phyloP scores from a whole-genome alignment of 2,113 vertebrate species.

The Rousettus leschenaultii region DNA sequence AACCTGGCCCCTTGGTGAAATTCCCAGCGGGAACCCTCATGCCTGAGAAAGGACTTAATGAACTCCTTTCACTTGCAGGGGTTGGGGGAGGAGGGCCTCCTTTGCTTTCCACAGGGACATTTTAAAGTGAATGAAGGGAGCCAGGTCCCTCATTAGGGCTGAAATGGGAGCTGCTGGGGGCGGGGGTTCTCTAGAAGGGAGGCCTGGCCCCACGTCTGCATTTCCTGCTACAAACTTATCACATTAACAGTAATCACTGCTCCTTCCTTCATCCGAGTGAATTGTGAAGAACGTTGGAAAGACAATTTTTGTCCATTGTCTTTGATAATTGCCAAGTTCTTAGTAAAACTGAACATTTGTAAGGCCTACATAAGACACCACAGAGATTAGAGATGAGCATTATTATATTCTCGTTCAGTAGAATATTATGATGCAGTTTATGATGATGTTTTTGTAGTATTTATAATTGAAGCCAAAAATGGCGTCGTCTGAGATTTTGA shows the following conservation, averaged over 20 bases:
- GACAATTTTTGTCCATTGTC: neutral
- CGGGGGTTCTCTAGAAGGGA: neutral
- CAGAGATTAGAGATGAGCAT: neutral
- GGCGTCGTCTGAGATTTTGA: neutral
- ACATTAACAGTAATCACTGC: neutral
- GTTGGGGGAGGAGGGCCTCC: neutral
- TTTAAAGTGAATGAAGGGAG: slow-evolving; percentile 72
- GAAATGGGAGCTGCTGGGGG: slow-evolving; percentile 38
- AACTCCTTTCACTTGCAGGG: slow-evolving; percentile 66
- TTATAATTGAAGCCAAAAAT: neutral
- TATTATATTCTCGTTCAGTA: neutral
- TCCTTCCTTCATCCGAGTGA: neutral
- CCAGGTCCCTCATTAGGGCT: slow-evolving; percentile 50
- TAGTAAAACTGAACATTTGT: neutral
- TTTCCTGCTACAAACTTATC: slow-evolving; percentile 57
- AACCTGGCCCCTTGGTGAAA: neutral
- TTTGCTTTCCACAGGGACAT: slow-evolving; percentile 32
- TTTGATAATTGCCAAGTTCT: neutral
- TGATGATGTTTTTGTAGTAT: neutral
- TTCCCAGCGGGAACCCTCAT: slow-evolving; percentile 44
- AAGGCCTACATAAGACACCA: neutral
- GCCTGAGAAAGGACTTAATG: slow-evolving; percentile 34
- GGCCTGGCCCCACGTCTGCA: slow-evolving; percentile 32
- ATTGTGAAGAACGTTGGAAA: neutral
- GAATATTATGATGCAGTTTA: neutral